phyloP scores from a whole-genome alignment of 2,888 invertebrate genomes.

The Charanyca ferruginea region DNA sequence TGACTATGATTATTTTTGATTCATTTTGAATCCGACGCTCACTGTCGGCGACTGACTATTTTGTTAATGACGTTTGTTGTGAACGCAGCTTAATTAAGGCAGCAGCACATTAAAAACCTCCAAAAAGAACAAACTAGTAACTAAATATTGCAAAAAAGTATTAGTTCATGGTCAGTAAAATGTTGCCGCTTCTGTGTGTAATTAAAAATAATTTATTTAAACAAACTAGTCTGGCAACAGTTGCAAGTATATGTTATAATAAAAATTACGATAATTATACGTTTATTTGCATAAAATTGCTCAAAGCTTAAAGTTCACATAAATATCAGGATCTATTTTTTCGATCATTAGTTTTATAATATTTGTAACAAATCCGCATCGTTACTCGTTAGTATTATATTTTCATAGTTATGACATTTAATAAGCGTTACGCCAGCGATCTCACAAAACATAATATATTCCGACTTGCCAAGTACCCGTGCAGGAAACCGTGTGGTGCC shows the following conservation, averaged over 20 bases:
- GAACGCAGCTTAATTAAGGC: neutral
- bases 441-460: neutral
- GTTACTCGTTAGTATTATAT: slow-evolving; percentile 17
- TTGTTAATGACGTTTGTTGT: neutral
- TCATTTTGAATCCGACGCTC: too few relatives aligned
- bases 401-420: slow-evolving; percentile 5
- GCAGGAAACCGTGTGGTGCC: too few relatives aligned
- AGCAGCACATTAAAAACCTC: neutral
- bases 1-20: too few relatives aligned
- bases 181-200: slow-evolving; percentile 53
- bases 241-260: slow-evolving; percentile 51
- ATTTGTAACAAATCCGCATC: slow-evolving; percentile 20
- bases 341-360: slow-evolving; percentile 12
- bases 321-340: slow-evolving; percentile 34
- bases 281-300: slow-evolving; percentile 61
- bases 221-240: slow-evolving; percentile 45
- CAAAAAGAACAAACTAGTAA: slow-evolving; percentile 7
- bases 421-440: neutral
- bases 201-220: slow-evolving; percentile 56
- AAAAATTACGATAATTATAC: slow-evolving; percentile 58
- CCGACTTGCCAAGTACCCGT: too few relatives aligned
- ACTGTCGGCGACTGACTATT: neutral
- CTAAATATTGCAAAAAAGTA: slow-evolving; percentile 35
- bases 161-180: slow-evolving; percentile 57
- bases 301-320: slow-evolving; percentile 42